Evolutionary conservation across 2,797 vertebrate species (phyloP).

Genomic region (Saguinus oedipus): DNA sequence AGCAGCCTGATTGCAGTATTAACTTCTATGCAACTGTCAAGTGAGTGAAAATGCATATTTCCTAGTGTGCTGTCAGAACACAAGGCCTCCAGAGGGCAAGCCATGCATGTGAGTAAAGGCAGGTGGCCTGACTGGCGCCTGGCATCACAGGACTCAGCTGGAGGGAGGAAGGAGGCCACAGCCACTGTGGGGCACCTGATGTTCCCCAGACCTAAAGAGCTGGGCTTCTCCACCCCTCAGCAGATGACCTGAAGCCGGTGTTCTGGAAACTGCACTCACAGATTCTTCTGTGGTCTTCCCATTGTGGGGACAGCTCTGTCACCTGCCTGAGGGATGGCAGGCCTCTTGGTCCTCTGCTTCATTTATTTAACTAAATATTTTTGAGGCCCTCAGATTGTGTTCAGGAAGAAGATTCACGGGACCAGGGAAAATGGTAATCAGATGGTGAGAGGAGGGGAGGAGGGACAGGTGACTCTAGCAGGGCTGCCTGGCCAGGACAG

Average conservation of each 20-base stretch:
- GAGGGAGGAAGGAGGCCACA: too few relatives aligned
- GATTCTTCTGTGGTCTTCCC: background rate
- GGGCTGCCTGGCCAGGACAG: background rate
- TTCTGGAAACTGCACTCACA: background rate
- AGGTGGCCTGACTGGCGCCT: background rate
- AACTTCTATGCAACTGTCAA: background rate
- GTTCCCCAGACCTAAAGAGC: background rate
- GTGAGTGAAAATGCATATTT: background rate
- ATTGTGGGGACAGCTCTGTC: background rate
- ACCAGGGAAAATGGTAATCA: background rate
- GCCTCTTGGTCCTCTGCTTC: background rate
- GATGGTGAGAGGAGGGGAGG: background rate
- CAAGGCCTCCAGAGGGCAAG: background rate
- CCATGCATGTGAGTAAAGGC: background rate
- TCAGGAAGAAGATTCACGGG: background rate
- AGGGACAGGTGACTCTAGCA: background rate
- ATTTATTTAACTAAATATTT: background rate
- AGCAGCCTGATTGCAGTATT: background rate
- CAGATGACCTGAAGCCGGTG: background rate
- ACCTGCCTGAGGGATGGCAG: background rate
- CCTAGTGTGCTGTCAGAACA: background rate
- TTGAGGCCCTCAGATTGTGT: background rate
- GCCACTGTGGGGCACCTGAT: background rate
- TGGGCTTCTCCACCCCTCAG: background rate
- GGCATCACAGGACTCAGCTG: background rate